Base-by-base conservation (phyloP, 2,797 vertebrate species). In the Sphenodon punctatus region DNA sequence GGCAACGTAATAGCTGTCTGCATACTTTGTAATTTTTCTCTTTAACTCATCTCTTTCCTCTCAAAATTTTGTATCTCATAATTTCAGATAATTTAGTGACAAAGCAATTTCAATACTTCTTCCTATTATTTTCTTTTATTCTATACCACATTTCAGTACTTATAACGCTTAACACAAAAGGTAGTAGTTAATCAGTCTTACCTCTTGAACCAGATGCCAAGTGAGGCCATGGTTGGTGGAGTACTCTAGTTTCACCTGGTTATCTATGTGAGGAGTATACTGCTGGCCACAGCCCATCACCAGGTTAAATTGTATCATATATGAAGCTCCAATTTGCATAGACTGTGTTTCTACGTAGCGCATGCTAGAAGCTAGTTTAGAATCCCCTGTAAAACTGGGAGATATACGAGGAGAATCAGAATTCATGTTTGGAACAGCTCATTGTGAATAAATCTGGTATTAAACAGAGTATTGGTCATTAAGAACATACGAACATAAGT, bases 341-440 rank as follows among this genome's bases (percentile, higher is more conserved):
- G 99, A 99, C 74, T 99, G 99, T 7, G 99, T 99, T 95, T 99
- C 99, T 89, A 99, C 98, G 4, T 99, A 99, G 68, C 99, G 98
- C 88, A 98, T 98, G 64, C 98, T 99, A 12, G 98, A 98, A 60
- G 97, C 96, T 22, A 97, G 95, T 82, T 97, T 99, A 25, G 97
- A 98, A 92, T 99, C 98, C 38, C 99, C 99, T 25, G 97, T 98
- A 91, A 99, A 99, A 95, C 99, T 99, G 86, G 86, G 86, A 95
- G 46, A 82, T 17, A 59, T 1, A 89, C 48, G 87, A 68, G 55
- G 77, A 46, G 67, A 49, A 89, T 87, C 53, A 92, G 78, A 59
- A 79, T 67, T 20, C 4, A 46, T 22, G 9, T 60, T 27, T 49
- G 53, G 22, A 86, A 78, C 17, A 80, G 34, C 58, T 86, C 19